Evolutionary conservation across 2,113 vertebrate species (phyloP).

Genomic region (Psephotus haematonotus): DNA sequence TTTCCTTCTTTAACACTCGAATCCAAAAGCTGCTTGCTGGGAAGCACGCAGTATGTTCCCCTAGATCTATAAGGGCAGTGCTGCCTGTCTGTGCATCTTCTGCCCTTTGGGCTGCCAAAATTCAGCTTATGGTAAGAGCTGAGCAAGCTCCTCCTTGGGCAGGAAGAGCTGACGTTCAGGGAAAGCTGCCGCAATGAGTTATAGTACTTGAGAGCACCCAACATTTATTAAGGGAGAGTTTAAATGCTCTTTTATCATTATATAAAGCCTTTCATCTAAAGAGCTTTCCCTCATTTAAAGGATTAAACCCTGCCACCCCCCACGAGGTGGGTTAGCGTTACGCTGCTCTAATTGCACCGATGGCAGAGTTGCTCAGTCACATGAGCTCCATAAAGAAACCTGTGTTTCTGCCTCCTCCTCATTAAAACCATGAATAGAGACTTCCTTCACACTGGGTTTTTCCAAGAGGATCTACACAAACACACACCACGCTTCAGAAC

Average conservation of each 20-base stretch:
- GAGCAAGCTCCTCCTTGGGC: background rate
- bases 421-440: background rate
- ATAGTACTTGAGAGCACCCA: background rate
- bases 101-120: background rate
- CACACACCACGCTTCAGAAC: fast-evolving
- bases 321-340: background rate
- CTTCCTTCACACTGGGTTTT: background rate
- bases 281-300: background rate
- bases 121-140: background rate
- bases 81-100: background rate
- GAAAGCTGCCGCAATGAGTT: background rate
- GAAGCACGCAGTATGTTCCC: fast-evolving
- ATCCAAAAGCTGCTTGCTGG: background rate
- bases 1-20: background rate
- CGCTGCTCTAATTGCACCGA: background rate
- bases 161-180: background rate
- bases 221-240: constrained; percentile 12
- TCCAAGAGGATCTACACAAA: background rate
- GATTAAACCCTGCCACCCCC: background rate
- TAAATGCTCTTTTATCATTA: constrained; percentile 15
- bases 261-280: constrained; percentile 27
- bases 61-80: fast-evolving
- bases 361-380: background rate
- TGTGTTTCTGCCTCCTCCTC: background rate
- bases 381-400: background rate